phyloP scores from a whole-genome alignment of 53 echinoderm and acorn worm genomes.

The Echinarachnius parma region DNA sequence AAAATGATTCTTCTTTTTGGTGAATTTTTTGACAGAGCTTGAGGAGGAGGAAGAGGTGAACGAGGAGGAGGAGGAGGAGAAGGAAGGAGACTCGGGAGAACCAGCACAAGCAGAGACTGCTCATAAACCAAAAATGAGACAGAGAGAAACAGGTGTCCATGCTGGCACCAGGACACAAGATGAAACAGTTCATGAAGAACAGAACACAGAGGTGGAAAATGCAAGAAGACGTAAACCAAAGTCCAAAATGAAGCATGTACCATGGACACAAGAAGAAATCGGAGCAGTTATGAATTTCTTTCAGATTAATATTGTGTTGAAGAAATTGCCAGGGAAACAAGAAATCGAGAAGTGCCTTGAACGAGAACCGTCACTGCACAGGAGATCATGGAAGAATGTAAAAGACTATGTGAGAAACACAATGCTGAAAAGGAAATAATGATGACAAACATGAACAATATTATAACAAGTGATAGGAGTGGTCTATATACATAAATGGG shows the following conservation, averaged over 20 bases:
- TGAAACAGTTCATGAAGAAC: constrained; percentile 1
- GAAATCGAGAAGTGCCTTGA: constrained; percentile 30
- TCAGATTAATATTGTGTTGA: constrained; percentile 10
- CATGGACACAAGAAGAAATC: constrained; percentile 28
- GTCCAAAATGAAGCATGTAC: constrained; percentile 27
- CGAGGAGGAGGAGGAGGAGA: constrained; percentile 33
- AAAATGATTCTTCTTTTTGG: constrained; percentile 8
- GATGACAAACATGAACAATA: constrained; percentile 4
- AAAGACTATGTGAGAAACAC: constrained; percentile 36
- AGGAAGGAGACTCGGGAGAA: constrained; percentile 15
- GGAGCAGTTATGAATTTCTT: constrained; percentile 13
- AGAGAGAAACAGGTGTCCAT: constrained; percentile 12
- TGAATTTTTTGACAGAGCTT: constrained; percentile 26
- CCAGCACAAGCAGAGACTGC: constrained; percentile 15
- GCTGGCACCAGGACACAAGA: constrained; percentile 11
- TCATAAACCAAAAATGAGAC: constrained; percentile 7
- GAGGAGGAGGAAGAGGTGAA: constrained; percentile 8
- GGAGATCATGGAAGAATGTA: constrained; percentile 34
- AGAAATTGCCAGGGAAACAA: constrained; percentile 25
- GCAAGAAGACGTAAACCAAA: constrained; percentile 6
- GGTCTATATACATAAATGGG: background rate
- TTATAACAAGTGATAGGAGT: constrained; percentile 1
- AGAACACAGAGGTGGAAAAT: constrained; percentile 6
- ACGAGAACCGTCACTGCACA: constrained; percentile 25
- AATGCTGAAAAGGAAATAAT: constrained; percentile 27